A percentile compares a stretch with the other conserved stretches of the same genome.
Conservation (phyloP, 2,888 invertebrate genomes). For the Epirrhoe alternata region DNA sequence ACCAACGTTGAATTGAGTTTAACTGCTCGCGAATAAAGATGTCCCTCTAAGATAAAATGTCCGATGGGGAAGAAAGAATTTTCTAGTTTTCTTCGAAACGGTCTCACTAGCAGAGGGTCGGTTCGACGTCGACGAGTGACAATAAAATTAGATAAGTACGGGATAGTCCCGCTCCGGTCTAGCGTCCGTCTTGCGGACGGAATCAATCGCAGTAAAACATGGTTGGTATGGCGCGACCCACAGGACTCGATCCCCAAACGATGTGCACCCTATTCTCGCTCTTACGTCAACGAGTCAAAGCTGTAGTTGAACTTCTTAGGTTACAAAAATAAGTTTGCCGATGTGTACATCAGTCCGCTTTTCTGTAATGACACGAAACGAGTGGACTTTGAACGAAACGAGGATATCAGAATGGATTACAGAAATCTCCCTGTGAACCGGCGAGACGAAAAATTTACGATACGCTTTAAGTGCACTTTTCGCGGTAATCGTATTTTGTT, state of each 20-base stretch:
- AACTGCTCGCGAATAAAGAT: conserved; percentile 80
- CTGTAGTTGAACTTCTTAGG: conserved; percentile 24
- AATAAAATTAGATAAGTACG: conserved; percentile 85
- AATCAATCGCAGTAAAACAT: conserved; percentile 84
- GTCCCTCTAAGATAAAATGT: conserved; percentile 76
- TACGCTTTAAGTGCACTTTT: conserved; percentile 44
- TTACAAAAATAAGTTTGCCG: conserved; percentile 47
- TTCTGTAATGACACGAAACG: conserved; percentile 76
- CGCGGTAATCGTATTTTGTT: conserved; percentile 27
- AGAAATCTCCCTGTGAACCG: conserved; percentile 62
- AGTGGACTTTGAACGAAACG: conserved; percentile 76
- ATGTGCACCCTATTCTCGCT: conserved; percentile 50
- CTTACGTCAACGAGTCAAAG: conserved; percentile 46
- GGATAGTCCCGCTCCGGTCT: conserved; percentile 71
- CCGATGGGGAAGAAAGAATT: conserved; percentile 68
- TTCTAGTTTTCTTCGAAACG: conserved; percentile 66
- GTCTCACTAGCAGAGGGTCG: conserved; percentile 68
- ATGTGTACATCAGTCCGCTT: conserved; percentile 72
- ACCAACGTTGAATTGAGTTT: conserved; percentile 76
- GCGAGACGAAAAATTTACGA: conserved; percentile 54
- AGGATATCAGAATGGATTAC: conserved; percentile 72
- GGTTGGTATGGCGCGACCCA: conserved; percentile 61
- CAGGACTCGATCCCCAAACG: conserved; percentile 40
- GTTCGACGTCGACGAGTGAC: conserved; percentile 73
- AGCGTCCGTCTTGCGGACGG: conserved; percentile 75